phyloP scores from a whole-genome alignment of 2,113 vertebrate genomes.

The Pionites leucogaster region DNA sequence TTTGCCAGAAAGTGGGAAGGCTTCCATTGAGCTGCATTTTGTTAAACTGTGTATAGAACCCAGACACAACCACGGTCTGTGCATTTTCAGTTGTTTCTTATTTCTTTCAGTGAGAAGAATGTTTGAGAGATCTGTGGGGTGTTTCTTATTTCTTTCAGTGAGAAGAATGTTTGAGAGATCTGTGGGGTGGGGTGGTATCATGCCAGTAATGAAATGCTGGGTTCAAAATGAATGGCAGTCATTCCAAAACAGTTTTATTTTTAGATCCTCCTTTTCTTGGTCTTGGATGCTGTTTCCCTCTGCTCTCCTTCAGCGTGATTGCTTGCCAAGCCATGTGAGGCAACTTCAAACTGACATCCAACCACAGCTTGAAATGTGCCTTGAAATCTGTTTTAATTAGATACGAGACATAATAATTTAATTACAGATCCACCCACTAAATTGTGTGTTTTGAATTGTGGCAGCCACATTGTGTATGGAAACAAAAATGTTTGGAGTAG shows the following conservation, averaged over 20 bases:
- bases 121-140: not conserved
- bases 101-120: not conserved
- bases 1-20: not conserved
- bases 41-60: not conserved
- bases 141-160: not conserved
- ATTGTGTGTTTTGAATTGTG: constrained; percentile 51
- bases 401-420: constrained; percentile 64
- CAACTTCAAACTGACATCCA: constrained; percentile 42
- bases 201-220: not conserved
- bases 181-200: not conserved
- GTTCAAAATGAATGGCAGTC: not conserved
- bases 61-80: accelerated
- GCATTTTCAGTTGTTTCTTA: not conserved
- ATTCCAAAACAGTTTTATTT: constrained; percentile 15
- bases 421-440: constrained; percentile 64
- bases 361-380: constrained; percentile 63
- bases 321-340: constrained; percentile 32
- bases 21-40: not conserved
- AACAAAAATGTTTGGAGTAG: constrained; percentile 18
- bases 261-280: not conserved
- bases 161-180: not conserved
- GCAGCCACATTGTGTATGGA: constrained; percentile 42
- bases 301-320: not conserved
- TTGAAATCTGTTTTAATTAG: constrained; percentile 67
- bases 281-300: not conserved